These are phyloP conservation scores for Mus spicilegus DNA, from an alignment of 2,113 vertebrate species.

Conservation along the genomic window DNA sequence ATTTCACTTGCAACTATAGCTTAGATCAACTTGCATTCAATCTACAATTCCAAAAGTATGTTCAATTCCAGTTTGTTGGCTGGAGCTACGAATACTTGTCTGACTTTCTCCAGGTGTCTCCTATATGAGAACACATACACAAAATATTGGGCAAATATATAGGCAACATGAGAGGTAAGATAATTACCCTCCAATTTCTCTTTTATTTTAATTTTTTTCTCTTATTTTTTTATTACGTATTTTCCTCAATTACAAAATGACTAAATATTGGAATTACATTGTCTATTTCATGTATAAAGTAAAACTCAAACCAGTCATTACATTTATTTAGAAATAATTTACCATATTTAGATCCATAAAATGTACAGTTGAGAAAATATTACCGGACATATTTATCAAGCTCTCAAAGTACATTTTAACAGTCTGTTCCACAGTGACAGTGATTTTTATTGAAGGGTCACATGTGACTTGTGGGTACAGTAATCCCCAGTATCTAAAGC, in stretches of 20 bases:
- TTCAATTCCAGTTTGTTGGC: neutral
- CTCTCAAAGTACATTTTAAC: slow-evolving; percentile 32
- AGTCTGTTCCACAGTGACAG: neutral
- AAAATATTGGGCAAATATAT: neutral
- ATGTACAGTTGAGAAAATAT: neutral
- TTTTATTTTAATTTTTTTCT: neutral
- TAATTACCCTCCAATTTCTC: neutral
- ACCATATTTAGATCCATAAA: neutral
- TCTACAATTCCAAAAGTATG: neutral
- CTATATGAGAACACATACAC: neutral
- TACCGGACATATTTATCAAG: neutral
- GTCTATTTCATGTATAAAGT: neutral
- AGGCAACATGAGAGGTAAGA: neutral
- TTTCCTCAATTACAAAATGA: neutral
- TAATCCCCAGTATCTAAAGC: accelerated
- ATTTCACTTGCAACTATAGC: slow-evolving; percentile 10
- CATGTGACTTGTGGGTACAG: neutral
- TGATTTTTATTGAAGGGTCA: neutral
- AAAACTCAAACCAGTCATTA: neutral
- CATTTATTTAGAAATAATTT: neutral
- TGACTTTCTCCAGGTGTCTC: neutral
- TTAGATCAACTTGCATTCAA: neutral
- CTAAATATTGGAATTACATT: neutral
- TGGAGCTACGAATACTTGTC: neutral
- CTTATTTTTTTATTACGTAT: too few relatives aligned